Evolutionary conservation across 2,888 invertebrate species (phyloP).

Genomic region (Drosophila emarginata): DNA sequence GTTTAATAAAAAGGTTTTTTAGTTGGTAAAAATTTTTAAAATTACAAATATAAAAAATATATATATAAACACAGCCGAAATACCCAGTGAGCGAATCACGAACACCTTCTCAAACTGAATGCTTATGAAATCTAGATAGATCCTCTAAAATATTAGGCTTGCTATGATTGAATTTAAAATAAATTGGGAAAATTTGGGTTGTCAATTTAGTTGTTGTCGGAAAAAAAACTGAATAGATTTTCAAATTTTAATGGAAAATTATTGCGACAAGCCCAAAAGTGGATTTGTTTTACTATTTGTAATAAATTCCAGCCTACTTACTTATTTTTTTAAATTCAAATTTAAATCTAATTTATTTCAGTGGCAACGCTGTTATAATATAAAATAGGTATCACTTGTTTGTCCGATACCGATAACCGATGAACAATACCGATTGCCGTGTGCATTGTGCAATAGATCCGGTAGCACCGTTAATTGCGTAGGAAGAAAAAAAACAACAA

Average conservation of each 20-base stretch:
- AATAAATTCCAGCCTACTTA: neutral
- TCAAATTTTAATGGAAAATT: too few relatives aligned
- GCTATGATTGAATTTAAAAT: neutral
- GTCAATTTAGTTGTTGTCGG: too few relatives aligned
- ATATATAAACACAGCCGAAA: neutral
- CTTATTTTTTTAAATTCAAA: neutral
- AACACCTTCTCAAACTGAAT: neutral
- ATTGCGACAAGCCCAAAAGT: too few relatives aligned
- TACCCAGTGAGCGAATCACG: neutral
- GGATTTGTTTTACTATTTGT: too few relatives aligned
- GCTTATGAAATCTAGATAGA: neutral
- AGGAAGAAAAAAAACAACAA: conserved; percentile 1
- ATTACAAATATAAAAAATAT: neutral
- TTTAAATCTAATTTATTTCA: neutral
- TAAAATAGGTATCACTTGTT: neutral
- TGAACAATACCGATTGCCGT: neutral
- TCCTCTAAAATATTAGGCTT: neutral
- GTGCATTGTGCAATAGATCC: neutral
- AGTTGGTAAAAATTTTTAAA: neutral
- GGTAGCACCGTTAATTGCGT: neutral
- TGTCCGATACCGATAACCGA: neutral
- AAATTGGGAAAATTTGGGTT: neutral
- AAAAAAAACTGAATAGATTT: too few relatives aligned
- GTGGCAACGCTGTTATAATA: neutral
- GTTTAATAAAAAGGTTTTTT: neutral